Conservation (phyloP, 2,888 invertebrate species). For the Branchellion lobata region DNA sequence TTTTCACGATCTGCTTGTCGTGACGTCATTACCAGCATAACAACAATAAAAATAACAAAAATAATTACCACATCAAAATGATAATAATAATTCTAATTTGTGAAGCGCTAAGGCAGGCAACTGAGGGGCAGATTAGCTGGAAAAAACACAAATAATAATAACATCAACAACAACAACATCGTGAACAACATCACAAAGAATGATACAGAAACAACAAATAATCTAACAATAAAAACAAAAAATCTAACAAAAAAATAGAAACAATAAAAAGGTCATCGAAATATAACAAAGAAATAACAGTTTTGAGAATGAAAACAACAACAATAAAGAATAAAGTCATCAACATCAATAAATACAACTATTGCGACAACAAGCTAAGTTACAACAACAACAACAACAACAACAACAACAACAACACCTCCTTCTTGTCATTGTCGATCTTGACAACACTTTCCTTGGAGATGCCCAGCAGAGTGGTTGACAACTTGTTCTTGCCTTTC, state of each 20-base stretch:
- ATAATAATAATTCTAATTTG: too few species aligned
- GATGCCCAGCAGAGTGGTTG: slow-evolving; percentile 91
- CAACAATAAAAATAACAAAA: background rate
- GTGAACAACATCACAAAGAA: background rate
- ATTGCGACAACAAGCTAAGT: background rate
- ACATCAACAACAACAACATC: too few species aligned
- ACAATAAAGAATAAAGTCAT: slow-evolving; percentile 4
- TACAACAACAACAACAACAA: too few species aligned
- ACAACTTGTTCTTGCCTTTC: slow-evolving; percentile 97
- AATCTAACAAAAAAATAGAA: too few species aligned
- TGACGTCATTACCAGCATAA: background rate
- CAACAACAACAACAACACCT: slow-evolving; percentile 66
- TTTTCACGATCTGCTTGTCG: slow-evolving; percentile 71
- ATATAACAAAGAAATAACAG: background rate
- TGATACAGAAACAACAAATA: background rate
- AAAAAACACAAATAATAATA: background rate
- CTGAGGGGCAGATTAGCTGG: background rate
- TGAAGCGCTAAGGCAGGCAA: too few species aligned
- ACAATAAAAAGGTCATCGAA: too few species aligned
- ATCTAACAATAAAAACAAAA: too few species aligned
- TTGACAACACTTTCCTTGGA: slow-evolving; percentile 98
- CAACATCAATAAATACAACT: background rate
- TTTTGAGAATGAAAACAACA: slow-evolving; percentile 1
- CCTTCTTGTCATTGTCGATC: slow-evolving; percentile 95
- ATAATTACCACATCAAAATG: too few species aligned